Base-by-base conservation (phyloP, 2,888 invertebrate genomes). In the Penaeus monodon region DNA sequence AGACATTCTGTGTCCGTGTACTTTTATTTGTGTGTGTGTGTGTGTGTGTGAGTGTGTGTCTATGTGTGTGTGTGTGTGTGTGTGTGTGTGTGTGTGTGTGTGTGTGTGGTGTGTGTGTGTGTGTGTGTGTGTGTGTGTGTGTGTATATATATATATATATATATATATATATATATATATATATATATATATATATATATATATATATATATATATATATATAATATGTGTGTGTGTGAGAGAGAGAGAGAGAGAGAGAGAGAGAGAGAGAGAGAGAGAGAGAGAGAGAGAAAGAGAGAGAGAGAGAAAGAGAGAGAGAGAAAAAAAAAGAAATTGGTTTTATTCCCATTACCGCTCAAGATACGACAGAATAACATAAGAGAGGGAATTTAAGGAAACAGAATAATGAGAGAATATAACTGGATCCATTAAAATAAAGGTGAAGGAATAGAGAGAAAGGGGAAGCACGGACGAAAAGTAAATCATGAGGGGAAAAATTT, bases 91-190 rank as follows among this genome's bases (percentile, higher is more conserved):
- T 66, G 17, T 66, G 17, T 66, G 17, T 66, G 17, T 66, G 17
- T 66, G 17, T 66, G 17, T 66, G 17, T 66, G n/a, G n/a, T n/a
- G n/a, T n/a, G n/a, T n/a, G n/a, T n/a, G n/a, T 66, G 17, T 66
- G 17, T 66, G 17, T 66, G 17, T 66, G 17, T 66, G 17, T 66
- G 17, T 66, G 29, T 73, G 29, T 73, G 29, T 73, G 29, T 73
- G 29, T 73, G 29, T 73, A 73, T 73, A 73, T 73, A 73, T 73
- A 73, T 73, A 73, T 73, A 73, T 73, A 73, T 73, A 73, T 73
- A 73, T 73, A 73, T 73, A 73, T 27, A 29, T 73, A 73, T 73
- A 73, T 73, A 73, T 73, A 73, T 73, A 27, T 73, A 12, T 73
- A 12, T 73, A 33, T 73, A 12, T 73, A 33, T 73, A 33, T 73